These are phyloP conservation scores for Trachymyrmex cornetzi DNA, from an alignment of 1,140 invertebrate genomes.

Conservation along the genomic window DNA sequence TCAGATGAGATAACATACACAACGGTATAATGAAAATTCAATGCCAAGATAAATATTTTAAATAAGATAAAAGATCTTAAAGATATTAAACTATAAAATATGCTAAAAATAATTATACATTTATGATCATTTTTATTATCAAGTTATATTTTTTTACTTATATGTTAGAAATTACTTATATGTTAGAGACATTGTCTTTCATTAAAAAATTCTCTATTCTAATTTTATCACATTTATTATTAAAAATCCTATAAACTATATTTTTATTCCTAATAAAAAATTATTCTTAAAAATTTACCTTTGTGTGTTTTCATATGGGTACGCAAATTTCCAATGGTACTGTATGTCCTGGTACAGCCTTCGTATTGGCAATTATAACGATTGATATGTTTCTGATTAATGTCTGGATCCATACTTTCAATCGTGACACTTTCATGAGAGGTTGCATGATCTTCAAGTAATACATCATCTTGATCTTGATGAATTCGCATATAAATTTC, in stretches of 20 bases:
- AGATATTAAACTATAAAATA: conserved; percentile 24
- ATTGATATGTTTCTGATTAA: conserved; percentile 89
- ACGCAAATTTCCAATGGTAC: conserved; percentile 96
- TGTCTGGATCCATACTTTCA: conserved; percentile 89
- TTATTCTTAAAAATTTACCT: conserved; percentile 88
- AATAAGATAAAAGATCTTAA: conserved; percentile 17
- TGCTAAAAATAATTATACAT: conserved; percentile 12
- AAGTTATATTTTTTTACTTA: background rate
- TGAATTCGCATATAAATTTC: conserved; percentile 91
- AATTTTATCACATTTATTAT: conserved; percentile 30
- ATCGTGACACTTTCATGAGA: conserved; percentile 90
- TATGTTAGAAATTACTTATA: background rate
- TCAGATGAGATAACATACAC: background rate
- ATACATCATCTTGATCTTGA: conserved; percentile 87
- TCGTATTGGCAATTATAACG: conserved; percentile 95
- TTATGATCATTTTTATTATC: background rate
- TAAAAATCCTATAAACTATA: conserved; percentile 21
- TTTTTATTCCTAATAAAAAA: background rate
- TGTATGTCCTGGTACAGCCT: conserved; percentile 96
- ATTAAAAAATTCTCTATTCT: conserved; percentile 21
- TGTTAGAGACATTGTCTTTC: conserved; percentile 7
- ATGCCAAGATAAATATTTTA: background rate
- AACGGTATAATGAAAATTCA: conserved; percentile 19
- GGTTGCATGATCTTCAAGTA: conserved; percentile 88
- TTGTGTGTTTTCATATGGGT: conserved; percentile 98